Conservation (phyloP, 2,113 vertebrate genomes). For the Dicaeum eximium region DNA sequence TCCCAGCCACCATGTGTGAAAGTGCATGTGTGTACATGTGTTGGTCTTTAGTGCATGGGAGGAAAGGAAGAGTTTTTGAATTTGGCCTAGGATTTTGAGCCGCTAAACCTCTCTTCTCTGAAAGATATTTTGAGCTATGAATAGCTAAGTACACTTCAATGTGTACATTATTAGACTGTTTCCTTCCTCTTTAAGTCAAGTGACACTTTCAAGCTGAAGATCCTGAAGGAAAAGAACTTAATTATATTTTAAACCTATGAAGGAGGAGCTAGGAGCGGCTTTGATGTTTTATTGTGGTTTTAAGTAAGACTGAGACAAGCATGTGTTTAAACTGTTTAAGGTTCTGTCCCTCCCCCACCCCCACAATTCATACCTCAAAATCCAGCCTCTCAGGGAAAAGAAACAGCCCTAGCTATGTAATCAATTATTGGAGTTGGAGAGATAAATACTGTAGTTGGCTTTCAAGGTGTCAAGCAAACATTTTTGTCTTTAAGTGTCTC, state of each 20-base stretch:
- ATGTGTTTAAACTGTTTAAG: background rate
- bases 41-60: background rate
- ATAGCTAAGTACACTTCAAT: background rate
- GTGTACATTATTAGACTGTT: background rate
- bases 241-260: background rate
- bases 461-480: background rate
- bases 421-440: background rate
- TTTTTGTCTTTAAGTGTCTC: background rate
- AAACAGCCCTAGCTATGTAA: background rate
- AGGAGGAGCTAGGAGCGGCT: background rate
- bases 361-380: background rate
- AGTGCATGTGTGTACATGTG: background rate
- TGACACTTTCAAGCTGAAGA: background rate
- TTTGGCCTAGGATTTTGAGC: background rate
- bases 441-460: background rate
- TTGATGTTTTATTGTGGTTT: background rate
- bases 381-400: background rate
- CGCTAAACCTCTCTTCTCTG: background rate
- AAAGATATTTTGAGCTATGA: background rate
- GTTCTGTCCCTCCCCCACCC: accelerated
- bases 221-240: background rate
- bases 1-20: accelerated
- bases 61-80: background rate
- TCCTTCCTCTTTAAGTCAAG: background rate
- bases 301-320: background rate